Base-by-base conservation (phyloP, 2,113 vertebrate genomes). In the Argyrosomus japonicus region DNA sequence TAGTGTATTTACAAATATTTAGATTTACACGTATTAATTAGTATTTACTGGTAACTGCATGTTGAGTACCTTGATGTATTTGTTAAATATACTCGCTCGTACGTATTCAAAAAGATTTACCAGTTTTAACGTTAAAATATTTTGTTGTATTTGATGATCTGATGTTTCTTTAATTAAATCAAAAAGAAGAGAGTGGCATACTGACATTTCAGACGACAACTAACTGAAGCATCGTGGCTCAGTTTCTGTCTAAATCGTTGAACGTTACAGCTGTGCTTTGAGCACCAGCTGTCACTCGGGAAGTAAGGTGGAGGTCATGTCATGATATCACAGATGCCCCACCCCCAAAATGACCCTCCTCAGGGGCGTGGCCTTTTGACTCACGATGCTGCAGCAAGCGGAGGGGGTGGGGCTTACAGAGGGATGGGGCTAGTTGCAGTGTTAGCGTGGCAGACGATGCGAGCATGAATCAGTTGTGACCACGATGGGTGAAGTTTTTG, bases 361-460 rank as follows among this genome's bases (percentile, higher is more conserved):
- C 45, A 14, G 76, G 81, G 89, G 88, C 45, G 40, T 54, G 77
- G 29, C 68, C 70, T 64, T 64, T 71, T 10, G 2, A 74, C 81
- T 85, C 85, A 88, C 29, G 48, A 89, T 87, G 92, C 86, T 69
- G 87, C 87, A 89, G 70, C 83, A 82, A 75, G 83, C 82, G 54
- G 75, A 25, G 40, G 74, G 68, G 81, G 54, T 0, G 7, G 57
- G 15, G 18, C 23, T 76, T 23, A 29, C 6, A 63, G 58, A 73
- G 45, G 72, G 71, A 61, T 5, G 56, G 78, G 69, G 81, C 69
- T 57, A 64, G 73, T 53, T 75, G 91, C 86, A 71, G 64, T 64
- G 79, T 85, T 79, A 75, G 53, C 73, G 76, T 81, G 85, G 82
- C 58, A 75, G 77, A 45, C 25, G 60, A 57, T 53, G 77, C 13